phyloP scores from a whole-genome alignment of 2,797 vertebrate species.

The Trematomus bernacchii region DNA sequence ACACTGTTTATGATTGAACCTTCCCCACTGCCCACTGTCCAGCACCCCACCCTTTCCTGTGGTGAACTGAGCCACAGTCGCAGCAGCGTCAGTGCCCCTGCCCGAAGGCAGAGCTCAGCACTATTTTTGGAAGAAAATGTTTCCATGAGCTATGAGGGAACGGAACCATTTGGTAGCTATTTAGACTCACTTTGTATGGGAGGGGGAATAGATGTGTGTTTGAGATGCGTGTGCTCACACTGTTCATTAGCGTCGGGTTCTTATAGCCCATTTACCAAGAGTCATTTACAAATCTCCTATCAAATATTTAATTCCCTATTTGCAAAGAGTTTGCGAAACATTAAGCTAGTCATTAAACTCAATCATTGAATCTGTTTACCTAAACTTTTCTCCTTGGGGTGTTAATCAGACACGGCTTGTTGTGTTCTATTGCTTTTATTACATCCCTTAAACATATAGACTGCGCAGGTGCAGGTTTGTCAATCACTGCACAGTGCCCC shows the following conservation, averaged over 20 bases:
- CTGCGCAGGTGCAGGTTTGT: background rate
- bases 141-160: conserved; percentile 77
- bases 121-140: conserved; percentile 81
- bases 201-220: conserved; percentile 30
- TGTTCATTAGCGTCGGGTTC: background rate
- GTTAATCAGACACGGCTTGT: background rate
- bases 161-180: conserved; percentile 75
- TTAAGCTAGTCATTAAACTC: background rate
- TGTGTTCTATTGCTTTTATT: background rate
- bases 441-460: background rate
- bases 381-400: background rate
- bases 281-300: background rate
- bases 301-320: background rate
- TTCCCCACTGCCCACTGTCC: conserved; percentile 1
- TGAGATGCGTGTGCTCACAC: conserved; percentile 9
- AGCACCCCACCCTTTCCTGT: conserved; percentile 69
- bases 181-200: conserved; percentile 66
- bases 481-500: background rate
- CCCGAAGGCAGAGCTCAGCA: conserved; percentile 66
- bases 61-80: conserved; percentile 64
- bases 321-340: background rate
- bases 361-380: background rate
- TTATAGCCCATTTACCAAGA: background rate
- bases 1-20: conserved; percentile 27
- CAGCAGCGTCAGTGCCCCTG: conserved; percentile 65